Evolutionary conservation across 2,888 invertebrate species (phyloP), one percentile per base, ranked within the genome.

Genomic region (Cheiracanthium punctorium): DNA sequence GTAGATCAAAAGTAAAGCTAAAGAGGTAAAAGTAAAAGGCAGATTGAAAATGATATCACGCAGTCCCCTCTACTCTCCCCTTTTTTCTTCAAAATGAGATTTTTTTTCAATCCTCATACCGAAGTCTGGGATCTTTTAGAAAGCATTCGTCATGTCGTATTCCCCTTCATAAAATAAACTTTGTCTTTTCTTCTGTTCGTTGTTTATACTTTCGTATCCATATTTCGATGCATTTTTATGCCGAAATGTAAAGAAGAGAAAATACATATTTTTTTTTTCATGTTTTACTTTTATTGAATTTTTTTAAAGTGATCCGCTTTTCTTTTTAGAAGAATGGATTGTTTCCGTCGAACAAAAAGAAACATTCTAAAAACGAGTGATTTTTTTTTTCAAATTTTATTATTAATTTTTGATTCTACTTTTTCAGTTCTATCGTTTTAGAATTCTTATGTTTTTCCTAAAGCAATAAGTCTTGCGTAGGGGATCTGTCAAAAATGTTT

Each of bases 21-120:
- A 82, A 74, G 75, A 82, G 41, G 58, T 74, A 64, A 75, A 75
- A 58, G 74, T 32, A 52, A 48, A 75, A 64, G 74, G 74, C 75
- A 82, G 82, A 82, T 75, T 82, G 82, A 71, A 82, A 81, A 81
- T 74, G 81, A 81, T 81, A 81, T 81, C 81, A 81, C 74, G 74
- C 67, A 69, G 74, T 81, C 41, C 29, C 48, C 14, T 52, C 69
- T 69, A 74, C 17, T 32, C 2, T 52, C 69, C 52, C 74, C 17
- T 32, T 64, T 58, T 79, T 79, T 79, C 28, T 20, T 14, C 37
- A 20, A 71, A 41, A 28, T 33, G 17, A 28, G 28, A 28, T 30
- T 33, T 32, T 71, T 64, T 29, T n/a, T 64, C 8, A 7, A 33
- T 28, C 52, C 4, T 24, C 5, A 17, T 70, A 33, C 32, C 28